Conservation (phyloP, 2,113 vertebrate species). For the Tauraco erythrolophus region DNA sequence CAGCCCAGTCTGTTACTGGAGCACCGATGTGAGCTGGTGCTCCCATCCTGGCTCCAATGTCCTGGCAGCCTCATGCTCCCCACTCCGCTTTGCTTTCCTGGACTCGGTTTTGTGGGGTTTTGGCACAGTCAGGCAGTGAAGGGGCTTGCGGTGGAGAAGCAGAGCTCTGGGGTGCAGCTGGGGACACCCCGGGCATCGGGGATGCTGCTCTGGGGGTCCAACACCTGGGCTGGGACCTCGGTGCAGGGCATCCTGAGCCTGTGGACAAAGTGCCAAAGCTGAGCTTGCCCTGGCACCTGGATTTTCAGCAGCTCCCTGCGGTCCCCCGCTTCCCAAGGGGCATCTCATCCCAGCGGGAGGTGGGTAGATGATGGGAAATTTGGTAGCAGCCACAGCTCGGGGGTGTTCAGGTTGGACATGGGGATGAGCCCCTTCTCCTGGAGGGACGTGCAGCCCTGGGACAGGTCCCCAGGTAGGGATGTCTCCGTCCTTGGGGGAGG, state of each 20-base stretch:
- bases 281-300: not conserved
- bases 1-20: not conserved
- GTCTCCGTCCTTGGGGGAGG: fast-evolving
- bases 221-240: fast-evolving
- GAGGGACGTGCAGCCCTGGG: not conserved
- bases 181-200: not conserved
- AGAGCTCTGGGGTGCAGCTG: not conserved
- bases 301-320: not conserved
- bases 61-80: fast-evolving
- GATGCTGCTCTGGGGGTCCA: not conserved
- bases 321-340: not conserved
- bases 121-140: fast-evolving
- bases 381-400: not conserved
- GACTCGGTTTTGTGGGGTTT: fast-evolving
- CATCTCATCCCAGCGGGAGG: fast-evolving
- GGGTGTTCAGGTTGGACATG: fast-evolving
- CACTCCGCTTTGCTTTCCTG: not conserved
- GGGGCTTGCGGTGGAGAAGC: not conserved
- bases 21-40: fast-evolving
- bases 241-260: fast-evolving
- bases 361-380: not conserved
- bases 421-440: not conserved
- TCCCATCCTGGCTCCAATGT: fast-evolving
- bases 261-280: not conserved
- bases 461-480: not conserved